Evolutionary conservation across 2,113 vertebrate species (phyloP).

Genomic region (Pao palembangensis): DNA sequence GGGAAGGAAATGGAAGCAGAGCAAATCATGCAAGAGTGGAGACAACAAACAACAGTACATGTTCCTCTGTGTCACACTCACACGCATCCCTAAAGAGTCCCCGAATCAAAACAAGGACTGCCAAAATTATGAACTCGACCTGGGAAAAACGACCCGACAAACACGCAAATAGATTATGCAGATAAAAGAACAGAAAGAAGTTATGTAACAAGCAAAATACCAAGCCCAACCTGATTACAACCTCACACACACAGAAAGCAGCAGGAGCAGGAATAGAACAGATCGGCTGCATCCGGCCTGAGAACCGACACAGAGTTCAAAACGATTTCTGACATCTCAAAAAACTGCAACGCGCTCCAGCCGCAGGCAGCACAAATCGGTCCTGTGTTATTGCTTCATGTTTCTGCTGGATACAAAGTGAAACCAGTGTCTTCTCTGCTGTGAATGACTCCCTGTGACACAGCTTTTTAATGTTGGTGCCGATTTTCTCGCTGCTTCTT

Average conservation of each 20-base stretch:
- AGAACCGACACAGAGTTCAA: no score
- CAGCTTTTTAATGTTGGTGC: no score
- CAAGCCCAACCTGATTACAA: constrained; percentile 3
- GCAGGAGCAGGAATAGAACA: no score
- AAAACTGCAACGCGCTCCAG: no score
- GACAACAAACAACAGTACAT: neutral
- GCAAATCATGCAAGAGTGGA: neutral
- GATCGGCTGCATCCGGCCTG: no score
- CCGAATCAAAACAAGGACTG: constrained; percentile 6
- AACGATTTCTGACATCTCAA: no score
- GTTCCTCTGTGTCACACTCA: neutral
- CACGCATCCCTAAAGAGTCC: constrained; percentile 4
- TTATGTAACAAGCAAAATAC: constrained; percentile 19
- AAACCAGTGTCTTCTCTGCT: no score
- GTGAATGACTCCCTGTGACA: no score
- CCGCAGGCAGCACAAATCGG: no score
- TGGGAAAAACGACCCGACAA: constrained; percentile 20
- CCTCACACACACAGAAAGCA: constrained; percentile 5
- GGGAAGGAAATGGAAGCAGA: constrained; percentile 7
- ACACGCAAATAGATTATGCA: constrained; percentile 1
- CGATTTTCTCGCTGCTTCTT: no score
- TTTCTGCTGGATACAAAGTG: no score
- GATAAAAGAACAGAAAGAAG: constrained; percentile 4
- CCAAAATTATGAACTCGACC: constrained; percentile 11
- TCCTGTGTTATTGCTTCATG: no score